Evolutionary conservation across 2,113 vertebrate species (phyloP), one percentile per base, ranked within the genome.

Genomic region (Pomatostomus ruficeps): DNA sequence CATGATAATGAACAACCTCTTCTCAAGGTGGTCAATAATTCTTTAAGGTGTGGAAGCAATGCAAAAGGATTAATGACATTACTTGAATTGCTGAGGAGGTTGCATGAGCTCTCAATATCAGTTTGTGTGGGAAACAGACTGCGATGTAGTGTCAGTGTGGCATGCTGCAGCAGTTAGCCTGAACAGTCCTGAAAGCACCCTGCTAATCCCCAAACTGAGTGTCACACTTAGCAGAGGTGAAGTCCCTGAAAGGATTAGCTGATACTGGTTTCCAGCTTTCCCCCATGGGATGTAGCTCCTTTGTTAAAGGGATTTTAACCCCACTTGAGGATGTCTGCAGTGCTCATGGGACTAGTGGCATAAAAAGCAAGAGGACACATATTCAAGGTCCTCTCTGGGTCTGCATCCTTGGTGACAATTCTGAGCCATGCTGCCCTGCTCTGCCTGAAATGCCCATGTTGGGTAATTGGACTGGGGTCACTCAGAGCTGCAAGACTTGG

Each of bases 181-280:
- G 38, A 94, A 55, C 63, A 78, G 86, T 94, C 78, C 94, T 70
- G 68, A 49, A 73, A 91, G 63, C 66, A 93, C 82, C 92, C 57
- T 76, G 81, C 57, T 67, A 85, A 91, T 83, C 81, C 92, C 87
- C 87, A 96, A 40, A 92, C 26, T 72, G 54, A 95, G 95, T 74
- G 63, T 67, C 95, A 42, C 42, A 24, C 88, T 89, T 87, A 81
- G 86, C 95, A 96, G 91, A 81, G 23, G 24, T 75, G 85, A 82
- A 94, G 95, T 94, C 73, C 88, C 85, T 94, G 91, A 88, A 97
- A 94, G 71, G 75, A 96, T 96, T 94, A 95, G 76, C 90, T 88
- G 65, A 85, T 35, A 23, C 62, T 49, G 84, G 79, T 73, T 92
- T 88, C 62, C 72, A 94, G 57, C 58, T 3, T 59, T 97, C 42